Percentiles rank a stretch among this genome's conserved stretches.
Conservation (phyloP, 2,888 invertebrate genomes). For the Acronicta aceris region DNA sequence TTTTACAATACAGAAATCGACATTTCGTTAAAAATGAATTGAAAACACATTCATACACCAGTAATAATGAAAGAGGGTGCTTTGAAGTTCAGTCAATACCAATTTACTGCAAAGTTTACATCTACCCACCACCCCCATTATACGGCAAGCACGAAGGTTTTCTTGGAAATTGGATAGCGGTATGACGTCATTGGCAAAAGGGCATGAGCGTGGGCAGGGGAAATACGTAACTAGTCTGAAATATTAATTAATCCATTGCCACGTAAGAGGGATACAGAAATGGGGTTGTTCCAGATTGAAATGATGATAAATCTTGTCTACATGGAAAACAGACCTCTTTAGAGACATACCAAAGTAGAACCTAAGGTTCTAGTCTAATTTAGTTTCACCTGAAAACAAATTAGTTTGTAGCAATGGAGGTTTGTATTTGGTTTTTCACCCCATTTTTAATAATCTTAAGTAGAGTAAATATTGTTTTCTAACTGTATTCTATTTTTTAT, state of each 20-base stretch:
- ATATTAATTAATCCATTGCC: constrained; percentile 4
- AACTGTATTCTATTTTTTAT: too few relatives aligned
- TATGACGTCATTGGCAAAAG: constrained; percentile 32
- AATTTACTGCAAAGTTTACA: constrained; percentile 1
- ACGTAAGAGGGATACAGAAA: constrained; percentile 1
- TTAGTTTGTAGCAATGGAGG: too few relatives aligned
- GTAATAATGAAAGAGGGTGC: not conserved
- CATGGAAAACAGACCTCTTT: too few relatives aligned
- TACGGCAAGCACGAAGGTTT: constrained; percentile 3
- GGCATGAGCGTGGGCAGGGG: constrained; percentile 10
- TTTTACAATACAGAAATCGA: too few relatives aligned
- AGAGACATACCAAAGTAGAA: too few relatives aligned
- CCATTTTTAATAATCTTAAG: too few relatives aligned
- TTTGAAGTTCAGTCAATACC: not conserved
- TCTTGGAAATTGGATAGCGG: constrained; percentile 11
- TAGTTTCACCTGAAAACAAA: too few relatives aligned
- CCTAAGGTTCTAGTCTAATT: too few relatives aligned
- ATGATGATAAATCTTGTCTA: not conserved
- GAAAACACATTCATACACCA: not conserved
- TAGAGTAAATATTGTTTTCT: too few relatives aligned
- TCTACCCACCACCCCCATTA: not conserved
- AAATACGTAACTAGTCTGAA: constrained; percentile 13
- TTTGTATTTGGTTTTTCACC: too few relatives aligned
- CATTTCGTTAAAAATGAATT: too few relatives aligned
- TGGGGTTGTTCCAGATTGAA: not conserved